These are phyloP conservation scores for Phocides pigmalion DNA, from an alignment of 1,140 invertebrate species.

Conservation along the genomic window DNA sequence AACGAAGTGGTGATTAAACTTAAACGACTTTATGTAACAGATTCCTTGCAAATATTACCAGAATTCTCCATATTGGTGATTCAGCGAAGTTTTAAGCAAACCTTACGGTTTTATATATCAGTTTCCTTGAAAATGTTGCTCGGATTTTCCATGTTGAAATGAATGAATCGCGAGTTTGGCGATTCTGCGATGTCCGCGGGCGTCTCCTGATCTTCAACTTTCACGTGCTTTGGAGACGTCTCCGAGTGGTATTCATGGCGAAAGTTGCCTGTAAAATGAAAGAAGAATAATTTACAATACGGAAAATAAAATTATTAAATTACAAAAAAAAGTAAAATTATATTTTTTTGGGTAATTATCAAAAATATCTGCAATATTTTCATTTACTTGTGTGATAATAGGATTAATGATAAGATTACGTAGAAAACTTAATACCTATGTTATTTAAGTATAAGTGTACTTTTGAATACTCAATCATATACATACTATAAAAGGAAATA, in stretches of 20 bases:
- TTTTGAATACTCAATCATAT: no score
- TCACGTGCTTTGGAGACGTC: constrained; percentile 58
- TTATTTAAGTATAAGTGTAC: no score
- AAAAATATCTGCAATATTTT: no score
- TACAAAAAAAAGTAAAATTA: no score
- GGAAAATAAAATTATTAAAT: background rate
- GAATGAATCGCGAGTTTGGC: constrained; percentile 66
- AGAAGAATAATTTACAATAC: background rate
- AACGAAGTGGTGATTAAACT: background rate
- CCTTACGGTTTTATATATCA: constrained; percentile 62
- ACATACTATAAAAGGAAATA: no score
- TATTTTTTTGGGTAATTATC: no score
- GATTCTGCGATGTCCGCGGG: constrained; percentile 47
- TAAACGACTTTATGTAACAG: background rate
- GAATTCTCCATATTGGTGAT: background rate
- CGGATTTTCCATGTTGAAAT: constrained; percentile 63
- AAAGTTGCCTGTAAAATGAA: constrained; percentile 61
- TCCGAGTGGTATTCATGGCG: constrained; percentile 70
- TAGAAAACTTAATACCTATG: no score
- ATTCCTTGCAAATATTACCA: background rate
- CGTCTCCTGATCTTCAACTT: constrained; percentile 51
- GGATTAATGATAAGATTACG: no score
- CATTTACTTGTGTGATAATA: no score
- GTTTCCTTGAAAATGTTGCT: constrained; percentile 76
- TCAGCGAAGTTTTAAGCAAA: no score